Percentiles rank a stretch among this genome's conserved stretches.
phyloP scores from a whole-genome alignment of 92 coral and sea anemone genomes.

The Ricordea florida region DNA sequence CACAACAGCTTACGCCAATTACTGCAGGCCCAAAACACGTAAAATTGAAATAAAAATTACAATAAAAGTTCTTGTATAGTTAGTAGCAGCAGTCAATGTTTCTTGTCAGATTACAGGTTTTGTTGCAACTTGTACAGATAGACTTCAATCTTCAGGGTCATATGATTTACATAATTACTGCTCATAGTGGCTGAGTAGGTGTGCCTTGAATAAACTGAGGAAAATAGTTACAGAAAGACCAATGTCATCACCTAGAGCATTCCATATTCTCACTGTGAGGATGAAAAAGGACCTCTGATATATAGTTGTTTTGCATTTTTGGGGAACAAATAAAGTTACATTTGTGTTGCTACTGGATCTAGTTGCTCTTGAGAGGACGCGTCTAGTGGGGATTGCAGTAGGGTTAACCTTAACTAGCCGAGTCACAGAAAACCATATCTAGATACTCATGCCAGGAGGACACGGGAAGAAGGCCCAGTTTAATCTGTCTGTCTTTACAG shows the following conservation, averaged over 20 bases:
- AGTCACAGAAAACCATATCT: slow-evolving; percentile 38
- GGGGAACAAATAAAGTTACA: not conserved
- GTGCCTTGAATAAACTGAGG: slow-evolving; percentile 20
- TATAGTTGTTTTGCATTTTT: slow-evolving; percentile 30
- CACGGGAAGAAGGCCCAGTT: slow-evolving; percentile 7
- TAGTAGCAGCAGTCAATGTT: not conserved
- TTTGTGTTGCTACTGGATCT: not conserved
- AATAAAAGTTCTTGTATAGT: no score
- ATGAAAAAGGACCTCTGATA: slow-evolving; percentile 13
- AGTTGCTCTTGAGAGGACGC: not conserved
- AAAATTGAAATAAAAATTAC: no score
- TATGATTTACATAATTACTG: slow-evolving; percentile 9
- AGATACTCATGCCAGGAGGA: slow-evolving; percentile 43
- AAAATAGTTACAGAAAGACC: not conserved
- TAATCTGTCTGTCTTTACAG: not conserved
- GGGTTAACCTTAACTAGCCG: slow-evolving; percentile 26
- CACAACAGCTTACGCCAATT: no score
- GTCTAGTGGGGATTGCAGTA: not conserved
- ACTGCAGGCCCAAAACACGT: no score
- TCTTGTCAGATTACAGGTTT: not conserved
- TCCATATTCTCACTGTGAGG: slow-evolving; percentile 19
- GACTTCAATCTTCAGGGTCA: slow-evolving; percentile 33
- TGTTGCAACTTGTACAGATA: slow-evolving; percentile 13
- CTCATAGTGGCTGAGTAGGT: slow-evolving; percentile 7
- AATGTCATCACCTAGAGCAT: slow-evolving; percentile 10